phyloP scores from a whole-genome alignment of 2,113 vertebrate species.

The Podiceps cristatus region DNA sequence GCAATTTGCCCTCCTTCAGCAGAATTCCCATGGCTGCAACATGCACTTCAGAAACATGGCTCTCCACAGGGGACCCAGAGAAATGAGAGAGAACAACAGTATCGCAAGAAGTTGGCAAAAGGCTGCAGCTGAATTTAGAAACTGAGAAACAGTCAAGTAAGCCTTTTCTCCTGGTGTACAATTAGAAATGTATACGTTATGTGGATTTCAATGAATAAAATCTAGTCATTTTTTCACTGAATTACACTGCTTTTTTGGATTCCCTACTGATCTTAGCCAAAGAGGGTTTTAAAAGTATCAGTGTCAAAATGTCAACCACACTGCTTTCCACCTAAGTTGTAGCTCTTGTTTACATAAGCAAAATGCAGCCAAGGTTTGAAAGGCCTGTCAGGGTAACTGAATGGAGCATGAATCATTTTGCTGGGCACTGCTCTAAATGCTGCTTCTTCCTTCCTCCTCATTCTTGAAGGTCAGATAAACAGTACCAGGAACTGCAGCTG shows the following conservation, averaged over 20 bases:
- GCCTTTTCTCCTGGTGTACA: conserved; percentile 4
- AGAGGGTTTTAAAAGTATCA: neutral
- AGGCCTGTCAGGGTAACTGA: conserved; percentile 2
- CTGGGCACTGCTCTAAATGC: neutral
- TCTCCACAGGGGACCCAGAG: conserved; percentile 12
- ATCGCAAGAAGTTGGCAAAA: conserved; percentile 24
- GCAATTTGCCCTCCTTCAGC: neutral
- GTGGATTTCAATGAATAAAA: conserved; percentile 26
- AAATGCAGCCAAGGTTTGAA: conserved; percentile 29
- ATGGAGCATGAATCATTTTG: neutral
- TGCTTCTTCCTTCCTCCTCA: neutral
- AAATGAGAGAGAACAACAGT: conserved; percentile 13
- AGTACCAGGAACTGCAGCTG: neutral
- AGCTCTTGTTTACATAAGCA: conserved; percentile 35
- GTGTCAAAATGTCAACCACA: neutral
- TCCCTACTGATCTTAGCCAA: neutral
- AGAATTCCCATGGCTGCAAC: neutral
- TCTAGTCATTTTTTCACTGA: neutral
- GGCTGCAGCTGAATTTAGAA: conserved; percentile 34
- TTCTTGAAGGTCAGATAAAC: conserved; percentile 3
- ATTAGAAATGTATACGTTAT: conserved; percentile 12
- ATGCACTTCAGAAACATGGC: neutral
- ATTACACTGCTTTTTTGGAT: neutral
- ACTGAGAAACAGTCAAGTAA: neutral
- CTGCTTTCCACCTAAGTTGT: neutral